Evolutionary conservation across 2,113 vertebrate species (phyloP).

Genomic region (Rhinoptilus africanus): DNA sequence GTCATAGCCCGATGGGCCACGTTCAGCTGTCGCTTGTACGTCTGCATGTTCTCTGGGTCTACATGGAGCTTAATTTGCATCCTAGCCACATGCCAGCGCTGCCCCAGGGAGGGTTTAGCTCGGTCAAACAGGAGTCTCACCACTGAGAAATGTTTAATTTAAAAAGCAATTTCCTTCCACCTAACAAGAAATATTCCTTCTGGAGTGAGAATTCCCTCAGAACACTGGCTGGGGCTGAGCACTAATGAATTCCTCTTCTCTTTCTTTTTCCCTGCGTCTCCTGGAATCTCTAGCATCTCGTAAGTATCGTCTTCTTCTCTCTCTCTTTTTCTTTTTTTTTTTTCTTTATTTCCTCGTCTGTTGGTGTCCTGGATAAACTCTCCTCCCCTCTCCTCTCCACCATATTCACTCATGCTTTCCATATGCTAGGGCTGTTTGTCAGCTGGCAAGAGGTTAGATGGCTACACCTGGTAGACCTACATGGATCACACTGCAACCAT

Average conservation of each 20-base stretch:
- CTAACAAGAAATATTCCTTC: not conserved
- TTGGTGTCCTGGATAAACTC: not conserved
- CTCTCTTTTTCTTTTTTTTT: not conserved
- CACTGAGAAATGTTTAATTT: constrained; percentile 15
- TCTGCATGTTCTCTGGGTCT: not conserved
- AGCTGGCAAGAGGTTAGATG: not conserved
- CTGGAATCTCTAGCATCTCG: constrained; percentile 33
- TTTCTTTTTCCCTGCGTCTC: not conserved
- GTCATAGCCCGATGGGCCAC: rapidly evolving
- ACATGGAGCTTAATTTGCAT: not conserved
- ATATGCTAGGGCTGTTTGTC: not conserved
- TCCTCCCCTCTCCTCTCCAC: not conserved
- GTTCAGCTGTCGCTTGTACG: not conserved
- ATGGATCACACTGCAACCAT: not conserved
- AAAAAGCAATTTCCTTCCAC: constrained; percentile 18
- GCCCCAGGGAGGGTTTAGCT: not conserved
- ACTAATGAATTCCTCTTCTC: constrained; percentile 53
- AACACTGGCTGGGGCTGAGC: not conserved
- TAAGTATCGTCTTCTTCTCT: not conserved
- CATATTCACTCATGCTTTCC: not conserved
- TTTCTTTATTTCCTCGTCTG: not conserved
- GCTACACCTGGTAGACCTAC: not conserved
- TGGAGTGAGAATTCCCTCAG: not conserved
- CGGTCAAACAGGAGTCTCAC: not conserved
- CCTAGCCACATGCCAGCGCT: not conserved